A percentile compares a stretch with the other conserved stretches of the same genome.
Conservation (phyloP, 2,113 vertebrate species). For the Oncorhynchus kisutch region DNA sequence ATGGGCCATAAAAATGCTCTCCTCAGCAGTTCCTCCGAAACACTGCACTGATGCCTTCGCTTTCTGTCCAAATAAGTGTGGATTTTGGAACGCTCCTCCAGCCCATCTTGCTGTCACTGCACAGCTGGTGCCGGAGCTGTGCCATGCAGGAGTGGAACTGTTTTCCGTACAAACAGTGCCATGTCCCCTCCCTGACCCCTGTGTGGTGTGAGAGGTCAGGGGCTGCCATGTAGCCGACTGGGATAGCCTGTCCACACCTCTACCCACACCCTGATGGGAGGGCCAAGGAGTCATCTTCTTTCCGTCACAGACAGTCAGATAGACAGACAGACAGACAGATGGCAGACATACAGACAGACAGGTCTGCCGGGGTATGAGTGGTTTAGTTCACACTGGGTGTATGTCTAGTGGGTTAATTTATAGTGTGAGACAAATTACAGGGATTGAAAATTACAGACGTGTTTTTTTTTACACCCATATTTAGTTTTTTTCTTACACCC, state of each 20-base stretch:
- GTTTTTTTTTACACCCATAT: too few relatives aligned
- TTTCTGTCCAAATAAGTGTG: slow-evolving; percentile 62
- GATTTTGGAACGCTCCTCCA: slow-evolving; percentile 62
- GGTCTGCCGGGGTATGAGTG: neutral
- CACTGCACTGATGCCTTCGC: slow-evolving; percentile 51
- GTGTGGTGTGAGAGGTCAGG: slow-evolving; percentile 53
- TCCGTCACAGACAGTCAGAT: neutral
- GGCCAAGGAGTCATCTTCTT: neutral
- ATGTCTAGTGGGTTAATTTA: neutral
- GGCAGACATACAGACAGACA: too few relatives aligned
- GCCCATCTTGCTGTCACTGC: slow-evolving; percentile 65
- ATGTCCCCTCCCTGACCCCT: slow-evolving; percentile 62
- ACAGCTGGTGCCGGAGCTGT: slow-evolving; percentile 13
- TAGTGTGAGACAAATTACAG: neutral
- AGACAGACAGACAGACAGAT: neutral
- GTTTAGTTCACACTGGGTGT: slow-evolving; percentile 2
- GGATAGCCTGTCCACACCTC: slow-evolving; percentile 36
- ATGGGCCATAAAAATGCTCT: slow-evolving; percentile 50
- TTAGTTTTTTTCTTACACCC: neutral
- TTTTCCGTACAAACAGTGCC: slow-evolving; percentile 5
- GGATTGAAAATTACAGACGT: neutral
- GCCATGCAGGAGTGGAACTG: slow-evolving; percentile 44
- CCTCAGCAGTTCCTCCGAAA: slow-evolving; percentile 68
- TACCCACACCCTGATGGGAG: slow-evolving; percentile 6
- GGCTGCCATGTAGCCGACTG: slow-evolving; percentile 22